These are phyloP conservation scores for Anarhynchus alexandrinus DNA, from an alignment of 2,113 vertebrate species.

Conservation along the genomic window DNA sequence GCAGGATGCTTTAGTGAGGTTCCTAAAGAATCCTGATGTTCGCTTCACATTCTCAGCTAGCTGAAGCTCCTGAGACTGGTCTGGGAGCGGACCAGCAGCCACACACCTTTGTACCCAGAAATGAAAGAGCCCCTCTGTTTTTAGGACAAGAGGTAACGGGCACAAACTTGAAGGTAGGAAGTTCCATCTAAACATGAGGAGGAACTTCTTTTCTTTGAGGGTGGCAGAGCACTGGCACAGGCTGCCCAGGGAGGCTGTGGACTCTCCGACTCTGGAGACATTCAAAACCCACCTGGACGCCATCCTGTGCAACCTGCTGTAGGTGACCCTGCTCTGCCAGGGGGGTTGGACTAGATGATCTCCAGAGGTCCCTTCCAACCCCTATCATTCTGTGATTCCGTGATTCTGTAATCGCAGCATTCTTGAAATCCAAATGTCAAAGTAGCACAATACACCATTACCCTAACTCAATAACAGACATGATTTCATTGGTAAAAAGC, in stretches of 20 bases:
- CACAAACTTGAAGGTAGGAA: no score
- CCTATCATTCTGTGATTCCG: no score
- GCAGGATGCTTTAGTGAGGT: background rate
- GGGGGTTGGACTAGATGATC: no score
- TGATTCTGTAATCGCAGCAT: background rate
- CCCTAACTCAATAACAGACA: background rate
- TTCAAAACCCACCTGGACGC: no score
- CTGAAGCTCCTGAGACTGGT: background rate
- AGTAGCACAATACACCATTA: background rate
- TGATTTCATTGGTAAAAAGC: background rate
- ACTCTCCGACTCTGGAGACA: no score
- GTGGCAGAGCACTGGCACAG: no score
- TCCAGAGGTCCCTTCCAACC: no score
- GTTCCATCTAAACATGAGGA: no score
- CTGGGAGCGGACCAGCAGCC: background rate
- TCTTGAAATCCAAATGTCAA: background rate
- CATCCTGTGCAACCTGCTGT: no score
- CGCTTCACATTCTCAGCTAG: background rate
- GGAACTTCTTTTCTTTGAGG: no score
- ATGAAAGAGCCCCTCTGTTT: background rate
- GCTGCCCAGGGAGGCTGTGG: no score
- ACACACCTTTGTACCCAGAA: background rate
- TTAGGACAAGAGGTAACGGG: background rate
- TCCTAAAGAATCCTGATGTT: background rate
- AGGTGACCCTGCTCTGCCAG: no score